These are phyloP conservation scores for Holcopasites calliopsidis DNA, from an alignment of 1,140 invertebrate genomes.

Conservation along the genomic window DNA sequence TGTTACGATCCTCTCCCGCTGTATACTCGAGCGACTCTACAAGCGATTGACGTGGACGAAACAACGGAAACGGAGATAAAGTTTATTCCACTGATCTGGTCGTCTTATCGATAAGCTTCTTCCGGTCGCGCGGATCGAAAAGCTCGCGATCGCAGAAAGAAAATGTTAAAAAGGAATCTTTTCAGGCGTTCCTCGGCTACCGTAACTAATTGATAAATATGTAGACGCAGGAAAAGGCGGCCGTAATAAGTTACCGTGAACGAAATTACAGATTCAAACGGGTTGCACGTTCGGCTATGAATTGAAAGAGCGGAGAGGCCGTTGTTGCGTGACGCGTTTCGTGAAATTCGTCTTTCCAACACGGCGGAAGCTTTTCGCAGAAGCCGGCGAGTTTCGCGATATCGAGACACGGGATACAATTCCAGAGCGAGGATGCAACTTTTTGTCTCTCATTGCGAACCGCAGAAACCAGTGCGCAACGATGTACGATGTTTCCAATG, in stretches of 20 bases:
- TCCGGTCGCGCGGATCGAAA: neutral
- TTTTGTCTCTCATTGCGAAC: neutral
- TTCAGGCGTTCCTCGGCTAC: neutral
- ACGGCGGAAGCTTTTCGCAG: neutral
- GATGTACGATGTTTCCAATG: neutral
- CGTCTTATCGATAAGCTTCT: neutral
- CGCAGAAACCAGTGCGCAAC: neutral
- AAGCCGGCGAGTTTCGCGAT: neutral
- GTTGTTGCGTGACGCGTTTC: constrained; percentile 21
- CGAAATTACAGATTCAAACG: neutral
- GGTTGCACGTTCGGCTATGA: neutral
- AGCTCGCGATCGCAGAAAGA: neutral
- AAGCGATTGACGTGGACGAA: too few relatives aligned
- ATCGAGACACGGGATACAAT: neutral
- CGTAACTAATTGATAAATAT: constrained; percentile 20
- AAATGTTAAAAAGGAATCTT: neutral
- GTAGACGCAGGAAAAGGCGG: neutral
- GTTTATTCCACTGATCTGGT: neutral
- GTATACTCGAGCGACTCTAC: neutral
- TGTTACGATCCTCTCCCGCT: neutral
- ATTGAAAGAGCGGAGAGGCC: neutral
- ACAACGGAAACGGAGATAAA: constrained; percentile 8
- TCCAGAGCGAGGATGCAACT: neutral
- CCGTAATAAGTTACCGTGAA: constrained; percentile 25
- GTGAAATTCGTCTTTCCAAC: neutral